phyloP scores from a whole-genome alignment of 2,888 invertebrate genomes.

The Drosophila demipolita region DNA sequence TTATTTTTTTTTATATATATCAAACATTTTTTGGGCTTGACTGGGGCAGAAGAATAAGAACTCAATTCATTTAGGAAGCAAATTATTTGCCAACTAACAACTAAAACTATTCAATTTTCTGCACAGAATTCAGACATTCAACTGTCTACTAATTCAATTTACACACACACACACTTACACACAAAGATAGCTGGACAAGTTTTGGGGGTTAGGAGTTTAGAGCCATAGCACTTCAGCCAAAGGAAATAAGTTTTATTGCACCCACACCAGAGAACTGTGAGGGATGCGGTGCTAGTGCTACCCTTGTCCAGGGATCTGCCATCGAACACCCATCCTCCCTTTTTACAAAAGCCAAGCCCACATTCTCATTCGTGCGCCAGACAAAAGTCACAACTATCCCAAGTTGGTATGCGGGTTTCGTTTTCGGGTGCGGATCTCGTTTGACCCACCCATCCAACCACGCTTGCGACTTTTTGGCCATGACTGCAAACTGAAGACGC shows the following conservation, averaged over 20 bases:
- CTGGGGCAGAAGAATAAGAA: constrained; percentile 9
- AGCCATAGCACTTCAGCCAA: constrained; percentile 8
- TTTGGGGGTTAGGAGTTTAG: constrained; percentile 11
- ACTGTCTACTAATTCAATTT: constrained; percentile 67
- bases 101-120: constrained; percentile 77
- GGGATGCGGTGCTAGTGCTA: constrained; percentile 33
- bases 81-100: constrained; percentile 70
- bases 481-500: constrained; percentile 62
- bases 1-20: not conserved
- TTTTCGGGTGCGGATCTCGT: constrained; percentile 33
- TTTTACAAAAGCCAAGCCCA: constrained; percentile 61
- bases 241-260: constrained; percentile 66
- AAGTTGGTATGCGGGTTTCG: constrained; percentile 69
- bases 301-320: constrained; percentile 34
- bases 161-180: constrained; percentile 20
- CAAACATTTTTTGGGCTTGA: constrained; percentile 17
- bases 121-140: constrained; percentile 29
- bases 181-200: constrained; percentile 12
- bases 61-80: constrained; percentile 29
- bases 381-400: constrained; percentile 79
- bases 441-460: constrained; percentile 24
- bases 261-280: constrained; percentile 34
- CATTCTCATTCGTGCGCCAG: constrained; percentile 62
- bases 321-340: constrained; percentile 6
- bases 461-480: constrained; percentile 67